A percentile compares a stretch with the other conserved stretches of the same genome.
phyloP scores from a whole-genome alignment of 2,888 invertebrate species.

The Listrodromus nycthemerus region DNA sequence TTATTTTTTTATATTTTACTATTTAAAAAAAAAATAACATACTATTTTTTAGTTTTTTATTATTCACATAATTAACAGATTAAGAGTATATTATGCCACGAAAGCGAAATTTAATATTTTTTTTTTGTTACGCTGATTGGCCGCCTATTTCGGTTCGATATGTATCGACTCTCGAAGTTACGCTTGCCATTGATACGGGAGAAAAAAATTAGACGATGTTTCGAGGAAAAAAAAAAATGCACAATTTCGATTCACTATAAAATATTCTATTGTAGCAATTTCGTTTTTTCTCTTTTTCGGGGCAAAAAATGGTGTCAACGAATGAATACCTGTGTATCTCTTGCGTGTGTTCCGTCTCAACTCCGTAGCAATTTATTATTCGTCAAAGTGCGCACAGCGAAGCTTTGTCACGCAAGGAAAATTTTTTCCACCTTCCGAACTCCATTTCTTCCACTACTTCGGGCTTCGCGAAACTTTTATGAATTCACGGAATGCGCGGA shows the following conservation, averaged over 20 bases:
- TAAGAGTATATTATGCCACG: too few species aligned
- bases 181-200: not conserved
- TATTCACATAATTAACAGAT: too few species aligned
- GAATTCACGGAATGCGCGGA: conserved; percentile 47
- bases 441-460: conserved; percentile 49
- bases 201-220: not conserved
- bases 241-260: too few species aligned
- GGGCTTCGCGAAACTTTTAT: conserved; percentile 42
- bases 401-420: conserved; percentile 37
- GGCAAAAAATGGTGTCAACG: not conserved
- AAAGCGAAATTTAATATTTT: not conserved
- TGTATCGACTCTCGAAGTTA: not conserved
- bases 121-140: not conserved
- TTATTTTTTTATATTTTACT: too few species aligned
- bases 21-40: too few species aligned
- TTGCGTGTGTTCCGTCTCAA: conserved; percentile 22
- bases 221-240: not conserved
- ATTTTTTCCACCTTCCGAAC: conserved; percentile 50
- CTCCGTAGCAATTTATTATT: conserved; percentile 65
- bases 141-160: not conserved
- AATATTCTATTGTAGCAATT: not conserved
- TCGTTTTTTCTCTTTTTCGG: not conserved
- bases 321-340: not conserved
- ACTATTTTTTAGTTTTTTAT: too few species aligned
- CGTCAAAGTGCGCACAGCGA: conserved; percentile 58